These are phyloP conservation scores for Alcis repandata DNA, from an alignment of 2,888 invertebrate genomes.

Conservation along the genomic window DNA sequence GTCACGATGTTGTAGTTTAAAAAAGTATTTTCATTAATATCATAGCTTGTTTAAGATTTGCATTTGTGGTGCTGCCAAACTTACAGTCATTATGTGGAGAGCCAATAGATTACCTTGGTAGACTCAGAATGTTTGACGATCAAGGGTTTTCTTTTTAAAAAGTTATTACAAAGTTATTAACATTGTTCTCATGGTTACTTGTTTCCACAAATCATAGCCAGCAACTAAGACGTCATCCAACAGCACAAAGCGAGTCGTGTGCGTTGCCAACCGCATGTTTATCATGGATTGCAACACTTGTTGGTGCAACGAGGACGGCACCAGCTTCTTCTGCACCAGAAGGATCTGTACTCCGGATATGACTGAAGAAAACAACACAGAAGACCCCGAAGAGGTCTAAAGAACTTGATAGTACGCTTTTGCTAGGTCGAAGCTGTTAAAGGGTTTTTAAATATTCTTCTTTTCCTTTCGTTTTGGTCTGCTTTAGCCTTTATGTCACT, in stretches of 20 bases:
- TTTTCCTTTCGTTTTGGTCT: slow-evolving; percentile 2
- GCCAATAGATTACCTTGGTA: too few relatives aligned
- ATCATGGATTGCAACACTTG: slow-evolving; percentile 83
- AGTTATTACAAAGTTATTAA: background rate
- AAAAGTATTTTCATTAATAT: too few relatives aligned
- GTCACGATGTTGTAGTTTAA: too few relatives aligned
- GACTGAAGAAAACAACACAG: slow-evolving; percentile 58
- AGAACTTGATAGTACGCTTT: slow-evolving; percentile 33
- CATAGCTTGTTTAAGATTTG: too few relatives aligned
- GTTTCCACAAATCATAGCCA: background rate
- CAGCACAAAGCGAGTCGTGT: slow-evolving; percentile 63
- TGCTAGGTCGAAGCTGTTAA: slow-evolving; percentile 18
- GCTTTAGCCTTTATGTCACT: slow-evolving; percentile 7
- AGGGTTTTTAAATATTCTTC: slow-evolving; percentile 1
- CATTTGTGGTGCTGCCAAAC: too few relatives aligned
- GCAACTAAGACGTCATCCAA: slow-evolving; percentile 44
- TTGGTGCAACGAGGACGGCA: slow-evolving; percentile 82
- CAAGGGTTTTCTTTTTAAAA: too few relatives aligned
- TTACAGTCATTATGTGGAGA: too few relatives aligned
- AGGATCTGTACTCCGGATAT: slow-evolving; percentile 70
- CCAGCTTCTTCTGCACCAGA: slow-evolving; percentile 81
- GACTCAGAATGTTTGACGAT: too few relatives aligned
- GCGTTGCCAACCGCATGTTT: slow-evolving; percentile 79
- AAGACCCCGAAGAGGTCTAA: slow-evolving; percentile 60
- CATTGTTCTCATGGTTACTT: background rate